These are phyloP conservation scores for Austrolebias charrua DNA, from an alignment of 2,797 vertebrate species.

Conservation along the genomic window DNA sequence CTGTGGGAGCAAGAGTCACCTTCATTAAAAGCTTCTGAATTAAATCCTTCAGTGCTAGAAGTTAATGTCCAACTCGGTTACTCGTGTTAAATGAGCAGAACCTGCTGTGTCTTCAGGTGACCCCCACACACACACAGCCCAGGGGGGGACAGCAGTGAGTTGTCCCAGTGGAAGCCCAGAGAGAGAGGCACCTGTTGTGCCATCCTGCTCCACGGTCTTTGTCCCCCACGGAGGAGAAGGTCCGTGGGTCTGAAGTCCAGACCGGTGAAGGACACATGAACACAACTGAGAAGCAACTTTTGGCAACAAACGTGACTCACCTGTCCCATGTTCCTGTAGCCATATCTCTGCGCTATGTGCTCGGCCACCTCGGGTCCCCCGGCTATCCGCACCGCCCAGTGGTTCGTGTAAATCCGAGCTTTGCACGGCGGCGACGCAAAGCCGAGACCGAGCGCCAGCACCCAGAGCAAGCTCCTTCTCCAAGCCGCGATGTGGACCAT, in stretches of 20 bases:
- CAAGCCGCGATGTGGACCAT: slow-evolving; percentile 86
- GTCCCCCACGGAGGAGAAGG: slow-evolving; percentile 1
- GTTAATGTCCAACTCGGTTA: background rate
- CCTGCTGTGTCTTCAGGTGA: slow-evolving; percentile 15
- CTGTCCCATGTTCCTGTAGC: slow-evolving; percentile 97
- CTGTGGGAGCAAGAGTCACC: too few relatives aligned
- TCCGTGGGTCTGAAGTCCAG: background rate
- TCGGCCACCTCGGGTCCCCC: slow-evolving; percentile 89
- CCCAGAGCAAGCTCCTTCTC: slow-evolving; percentile 80
- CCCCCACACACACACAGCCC: slow-evolving; percentile 1
- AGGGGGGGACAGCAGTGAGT: slow-evolving; percentile 19
- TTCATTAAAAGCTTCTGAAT: background rate
- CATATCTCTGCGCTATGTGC: slow-evolving; percentile 93
- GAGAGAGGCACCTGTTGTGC: slow-evolving; percentile 78
- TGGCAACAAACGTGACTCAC: slow-evolving; percentile 74
- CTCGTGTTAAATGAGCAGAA: background rate
- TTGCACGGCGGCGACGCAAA: slow-evolving; percentile 86
- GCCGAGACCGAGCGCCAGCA: slow-evolving; percentile 86
- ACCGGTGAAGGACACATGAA: slow-evolving; percentile 11
- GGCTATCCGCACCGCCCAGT: slow-evolving; percentile 96
- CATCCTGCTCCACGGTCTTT: slow-evolving; percentile 35
- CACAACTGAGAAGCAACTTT: slow-evolving; percentile 21
- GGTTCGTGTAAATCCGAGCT: slow-evolving; percentile 97
- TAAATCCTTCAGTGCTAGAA: background rate
- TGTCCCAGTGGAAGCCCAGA: slow-evolving; percentile 8